Percentiles rank a stretch among this genome's conserved stretches.
Evolutionary conservation across 2,113 vertebrate genomes (phyloP).

Genomic region (Tretioscincus oriximinensis): DNA sequence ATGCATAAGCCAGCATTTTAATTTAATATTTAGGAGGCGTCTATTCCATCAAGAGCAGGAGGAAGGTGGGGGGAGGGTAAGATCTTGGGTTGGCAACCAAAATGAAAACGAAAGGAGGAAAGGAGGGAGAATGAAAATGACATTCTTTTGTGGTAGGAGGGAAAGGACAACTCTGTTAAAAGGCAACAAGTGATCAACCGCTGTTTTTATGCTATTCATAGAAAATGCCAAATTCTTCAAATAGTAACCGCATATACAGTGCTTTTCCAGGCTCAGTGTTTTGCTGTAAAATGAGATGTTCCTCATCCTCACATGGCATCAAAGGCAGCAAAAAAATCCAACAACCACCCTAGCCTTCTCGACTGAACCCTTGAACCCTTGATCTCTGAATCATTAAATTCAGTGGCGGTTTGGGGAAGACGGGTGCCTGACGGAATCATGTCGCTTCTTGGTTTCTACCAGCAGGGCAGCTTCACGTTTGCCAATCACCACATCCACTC

Average conservation of each 20-base stretch:
- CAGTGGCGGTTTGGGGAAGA: background rate
- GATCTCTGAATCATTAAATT: constrained; percentile 61
- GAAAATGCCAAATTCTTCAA: constrained; percentile 81
- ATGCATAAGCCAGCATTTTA: constrained; percentile 31
- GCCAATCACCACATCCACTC: constrained; percentile 54
- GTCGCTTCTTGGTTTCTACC: constrained; percentile 43
- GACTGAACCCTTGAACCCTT: constrained; percentile 68
- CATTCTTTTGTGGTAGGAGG: constrained; percentile 56
- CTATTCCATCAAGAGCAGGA: constrained; percentile 8
- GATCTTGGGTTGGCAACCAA: constrained; percentile 45
- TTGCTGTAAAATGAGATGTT: constrained; percentile 69
- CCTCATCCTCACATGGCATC: constrained; percentile 74
- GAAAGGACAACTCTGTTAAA: constrained; percentile 80
- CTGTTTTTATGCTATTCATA: constrained; percentile 76
- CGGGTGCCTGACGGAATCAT: constrained; percentile 44
- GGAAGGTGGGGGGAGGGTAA: background rate
- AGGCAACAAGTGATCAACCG: constrained; percentile 73
- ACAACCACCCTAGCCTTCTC: constrained; percentile 69
- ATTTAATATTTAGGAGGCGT: constrained; percentile 53
- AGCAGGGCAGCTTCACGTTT: constrained; percentile 50
- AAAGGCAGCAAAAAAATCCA: constrained; percentile 72
- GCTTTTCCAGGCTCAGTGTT: constrained; percentile 68
- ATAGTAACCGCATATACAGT: constrained; percentile 76
- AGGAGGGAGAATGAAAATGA: constrained; percentile 51
- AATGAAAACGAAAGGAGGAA: constrained; percentile 13